phyloP scores from a whole-genome alignment of 1,140 invertebrate species.

The Melipona quadrifasciata region DNA sequence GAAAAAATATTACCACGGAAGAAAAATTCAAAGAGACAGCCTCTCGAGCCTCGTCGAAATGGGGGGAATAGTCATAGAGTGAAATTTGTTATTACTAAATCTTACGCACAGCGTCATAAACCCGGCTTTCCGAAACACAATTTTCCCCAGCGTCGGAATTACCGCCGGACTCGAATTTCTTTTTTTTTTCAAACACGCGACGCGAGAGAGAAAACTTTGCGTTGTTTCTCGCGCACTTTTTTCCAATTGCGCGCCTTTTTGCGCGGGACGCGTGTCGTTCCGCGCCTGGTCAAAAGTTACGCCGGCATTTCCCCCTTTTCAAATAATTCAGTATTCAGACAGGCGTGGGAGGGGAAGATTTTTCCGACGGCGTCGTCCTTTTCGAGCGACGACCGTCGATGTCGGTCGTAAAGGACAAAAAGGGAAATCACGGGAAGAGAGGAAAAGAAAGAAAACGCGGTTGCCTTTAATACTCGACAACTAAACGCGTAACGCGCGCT shows the following conservation, averaged over 20 bases:
- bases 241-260: neutral
- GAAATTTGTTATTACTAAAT: conserved; percentile 1
- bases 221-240: neutral
- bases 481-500: neutral
- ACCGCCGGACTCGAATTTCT: neutral
- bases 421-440: no score
- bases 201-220: neutral
- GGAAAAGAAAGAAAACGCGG: neutral
- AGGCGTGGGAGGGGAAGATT: neutral
- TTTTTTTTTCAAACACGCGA: neutral
- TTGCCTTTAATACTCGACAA: neutral
- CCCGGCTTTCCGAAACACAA: neutral
- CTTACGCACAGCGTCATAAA: neutral
- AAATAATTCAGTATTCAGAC: conserved; percentile 16
- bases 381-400: neutral
- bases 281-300: neutral
- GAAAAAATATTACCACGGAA: neutral
- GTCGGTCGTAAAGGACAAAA: neutral
- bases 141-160: neutral
- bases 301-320: neutral
- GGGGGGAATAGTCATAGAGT: conserved; percentile 3
- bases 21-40: neutral
- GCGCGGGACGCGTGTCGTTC: neutral
- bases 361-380: neutral
- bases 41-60: neutral